phyloP scores from a whole-genome alignment of 2,888 invertebrate species.

The Coenonympha glycerion region DNA sequence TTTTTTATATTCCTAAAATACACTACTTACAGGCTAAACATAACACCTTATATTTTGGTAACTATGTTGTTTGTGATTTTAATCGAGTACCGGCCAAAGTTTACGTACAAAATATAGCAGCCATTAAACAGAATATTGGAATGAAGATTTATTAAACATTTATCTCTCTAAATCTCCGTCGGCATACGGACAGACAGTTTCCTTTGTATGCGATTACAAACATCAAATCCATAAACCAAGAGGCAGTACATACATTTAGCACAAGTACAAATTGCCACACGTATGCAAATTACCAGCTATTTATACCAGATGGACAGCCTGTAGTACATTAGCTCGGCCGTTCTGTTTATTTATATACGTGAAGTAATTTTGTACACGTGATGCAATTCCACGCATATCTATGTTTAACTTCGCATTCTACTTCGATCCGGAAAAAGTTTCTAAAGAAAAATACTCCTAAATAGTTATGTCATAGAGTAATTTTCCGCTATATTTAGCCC shows the following conservation, averaged over 20 bases:
- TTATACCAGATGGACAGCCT: constrained; percentile 5
- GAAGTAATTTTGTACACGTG: constrained; percentile 7
- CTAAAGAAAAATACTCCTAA: no score
- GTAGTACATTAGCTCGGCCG: constrained; percentile 9
- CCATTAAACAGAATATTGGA: no score
- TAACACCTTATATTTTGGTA: no score
- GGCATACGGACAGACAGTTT: not conserved
- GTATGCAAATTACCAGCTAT: constrained; percentile 12
- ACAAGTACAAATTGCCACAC: not conserved
- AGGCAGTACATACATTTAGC: no score
- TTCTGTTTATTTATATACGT: constrained; percentile 9
- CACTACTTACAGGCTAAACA: no score
- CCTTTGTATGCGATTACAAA: not conserved
- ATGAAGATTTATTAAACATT: no score
- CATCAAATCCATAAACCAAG: not conserved
- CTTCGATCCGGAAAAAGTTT: not conserved
- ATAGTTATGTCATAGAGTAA: no score
- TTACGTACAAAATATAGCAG: no score
- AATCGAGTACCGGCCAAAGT: no score
- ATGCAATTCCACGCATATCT: constrained; percentile 6
- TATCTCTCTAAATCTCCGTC: not conserved
- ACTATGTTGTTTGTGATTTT: no score
- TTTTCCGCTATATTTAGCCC: no score
- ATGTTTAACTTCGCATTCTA: constrained; percentile 3
- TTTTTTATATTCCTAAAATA: no score